Evolutionary conservation across 1,140 invertebrate genomes (phyloP).

Genomic region (Eueides isabella): DNA sequence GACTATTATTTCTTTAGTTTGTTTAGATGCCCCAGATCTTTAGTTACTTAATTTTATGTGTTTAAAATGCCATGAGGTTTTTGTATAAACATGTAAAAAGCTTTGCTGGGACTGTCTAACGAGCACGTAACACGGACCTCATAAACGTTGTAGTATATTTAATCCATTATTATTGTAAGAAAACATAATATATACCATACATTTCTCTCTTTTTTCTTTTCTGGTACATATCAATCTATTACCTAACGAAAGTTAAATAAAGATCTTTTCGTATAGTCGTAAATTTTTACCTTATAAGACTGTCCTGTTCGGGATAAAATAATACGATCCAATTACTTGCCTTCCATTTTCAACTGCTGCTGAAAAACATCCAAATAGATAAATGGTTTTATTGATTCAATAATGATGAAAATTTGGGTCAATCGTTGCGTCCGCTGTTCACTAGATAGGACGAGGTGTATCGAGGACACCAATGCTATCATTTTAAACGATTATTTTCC

Average conservation of each 20-base stretch:
- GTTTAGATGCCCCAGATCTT: too few relatives aligned
- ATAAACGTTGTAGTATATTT: too few relatives aligned
- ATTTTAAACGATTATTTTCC: constrained; percentile 36
- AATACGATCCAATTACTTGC: constrained; percentile 16
- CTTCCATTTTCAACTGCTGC: constrained; percentile 20
- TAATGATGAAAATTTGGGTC: constrained; percentile 38
- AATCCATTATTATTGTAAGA: too few relatives aligned
- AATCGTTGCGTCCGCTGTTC: constrained; percentile 23
- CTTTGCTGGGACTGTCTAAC: too few relatives aligned
- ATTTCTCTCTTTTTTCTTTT: background rate
- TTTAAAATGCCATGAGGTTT: too few relatives aligned
- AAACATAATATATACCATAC: too few relatives aligned
- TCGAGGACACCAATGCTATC: constrained; percentile 32
- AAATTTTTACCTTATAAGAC: background rate
- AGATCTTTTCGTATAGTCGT: background rate
- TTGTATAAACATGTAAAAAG: too few relatives aligned
- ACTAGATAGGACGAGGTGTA: constrained; percentile 29
- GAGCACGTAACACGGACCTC: too few relatives aligned
- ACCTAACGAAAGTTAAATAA: background rate
- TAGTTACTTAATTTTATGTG: too few relatives aligned
- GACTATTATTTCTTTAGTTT: too few relatives aligned
- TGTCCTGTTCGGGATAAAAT: constrained; percentile 5
- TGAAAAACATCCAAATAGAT: constrained; percentile 36
- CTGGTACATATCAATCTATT: background rate
- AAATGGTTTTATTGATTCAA: constrained; percentile 39